phyloP scores from a whole-genome alignment of 2,797 vertebrate genomes.

The Merluccius polli region DNA sequence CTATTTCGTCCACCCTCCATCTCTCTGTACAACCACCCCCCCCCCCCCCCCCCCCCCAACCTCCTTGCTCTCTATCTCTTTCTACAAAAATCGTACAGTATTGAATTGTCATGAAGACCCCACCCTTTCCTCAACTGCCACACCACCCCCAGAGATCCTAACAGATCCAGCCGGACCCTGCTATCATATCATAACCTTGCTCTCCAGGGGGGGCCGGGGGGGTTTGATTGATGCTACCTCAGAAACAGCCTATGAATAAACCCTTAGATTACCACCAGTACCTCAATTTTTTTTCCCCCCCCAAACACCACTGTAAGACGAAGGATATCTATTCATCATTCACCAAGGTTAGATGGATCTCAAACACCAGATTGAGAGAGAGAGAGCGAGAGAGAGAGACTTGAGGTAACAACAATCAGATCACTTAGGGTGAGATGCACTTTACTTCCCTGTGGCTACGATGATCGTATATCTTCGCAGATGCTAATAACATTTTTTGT shows the following conservation, averaged over 20 bases:
- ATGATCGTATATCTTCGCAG: neutral
- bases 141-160: constrained; percentile 41
- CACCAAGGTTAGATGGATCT: neutral
- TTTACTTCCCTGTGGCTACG: neutral
- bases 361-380: neutral
- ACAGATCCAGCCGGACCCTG: constrained; percentile 36
- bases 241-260: constrained; percentile 25
- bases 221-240: constrained; percentile 31
- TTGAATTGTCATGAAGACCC: constrained; percentile 35
- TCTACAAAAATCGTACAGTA: neutral
- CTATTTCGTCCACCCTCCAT: no score
- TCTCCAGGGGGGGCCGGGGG: constrained; percentile 18
- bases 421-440: neutral
- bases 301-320: neutral
- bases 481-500: neutral
- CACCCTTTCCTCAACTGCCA: constrained; percentile 25
- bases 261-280: neutral
- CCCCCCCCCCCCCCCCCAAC: no score
- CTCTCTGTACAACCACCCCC: no score
- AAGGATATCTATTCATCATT: neutral
- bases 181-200: constrained; percentile 18
- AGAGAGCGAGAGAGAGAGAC: neutral
- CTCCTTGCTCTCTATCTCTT: neutral
- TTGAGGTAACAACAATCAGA: neutral
- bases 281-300: neutral